Percentiles rank a stretch among this genome's conserved stretches.
Conservation (phyloP, 1,140 invertebrate species). For the Cyclina sinensis region DNA sequence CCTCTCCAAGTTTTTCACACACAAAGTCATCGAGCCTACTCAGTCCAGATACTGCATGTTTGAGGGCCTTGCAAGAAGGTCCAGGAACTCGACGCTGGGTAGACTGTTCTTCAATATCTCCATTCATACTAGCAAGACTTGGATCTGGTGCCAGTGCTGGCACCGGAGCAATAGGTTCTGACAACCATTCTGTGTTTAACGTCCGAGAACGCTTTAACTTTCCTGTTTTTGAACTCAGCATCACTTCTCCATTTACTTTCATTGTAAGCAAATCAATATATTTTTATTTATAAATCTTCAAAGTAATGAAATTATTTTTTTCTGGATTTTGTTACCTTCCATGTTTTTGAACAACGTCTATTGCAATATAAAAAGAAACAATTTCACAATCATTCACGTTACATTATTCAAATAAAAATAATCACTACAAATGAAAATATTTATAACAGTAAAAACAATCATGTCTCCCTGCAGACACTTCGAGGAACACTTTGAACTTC, state of each 20-base stretch:
- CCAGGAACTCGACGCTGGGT: conserved; percentile 31
- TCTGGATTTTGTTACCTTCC: too few relatives aligned
- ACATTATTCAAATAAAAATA: too few relatives aligned
- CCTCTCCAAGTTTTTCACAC: conserved; percentile 96
- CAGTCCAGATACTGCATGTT: conserved; percentile 94
- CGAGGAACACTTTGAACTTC: not conserved
- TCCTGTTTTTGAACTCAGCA: conserved; percentile 52
- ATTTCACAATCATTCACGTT: too few relatives aligned
- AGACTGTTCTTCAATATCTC: conserved; percentile 5
- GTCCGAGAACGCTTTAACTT: conserved; percentile 52
- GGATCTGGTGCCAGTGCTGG: not conserved
- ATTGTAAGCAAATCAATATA: conserved; percentile 41
- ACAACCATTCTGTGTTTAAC: conserved; percentile 52
- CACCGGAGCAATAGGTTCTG: not conserved
- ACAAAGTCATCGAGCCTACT: conserved; percentile 97
- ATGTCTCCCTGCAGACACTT: not conserved
- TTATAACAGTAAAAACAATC: not conserved
- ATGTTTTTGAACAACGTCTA: too few relatives aligned
- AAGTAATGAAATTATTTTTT: too few relatives aligned
- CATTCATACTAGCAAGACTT: not conserved
- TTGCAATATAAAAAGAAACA: too few relatives aligned
- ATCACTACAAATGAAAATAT: too few relatives aligned
- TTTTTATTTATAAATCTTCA: too few relatives aligned
- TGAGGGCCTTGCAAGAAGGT: conserved; percentile 83
- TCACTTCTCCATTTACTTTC: conserved; percentile 60